Conservation (phyloP, 2,888 invertebrate species). For the Drosophila anomelani region DNA sequence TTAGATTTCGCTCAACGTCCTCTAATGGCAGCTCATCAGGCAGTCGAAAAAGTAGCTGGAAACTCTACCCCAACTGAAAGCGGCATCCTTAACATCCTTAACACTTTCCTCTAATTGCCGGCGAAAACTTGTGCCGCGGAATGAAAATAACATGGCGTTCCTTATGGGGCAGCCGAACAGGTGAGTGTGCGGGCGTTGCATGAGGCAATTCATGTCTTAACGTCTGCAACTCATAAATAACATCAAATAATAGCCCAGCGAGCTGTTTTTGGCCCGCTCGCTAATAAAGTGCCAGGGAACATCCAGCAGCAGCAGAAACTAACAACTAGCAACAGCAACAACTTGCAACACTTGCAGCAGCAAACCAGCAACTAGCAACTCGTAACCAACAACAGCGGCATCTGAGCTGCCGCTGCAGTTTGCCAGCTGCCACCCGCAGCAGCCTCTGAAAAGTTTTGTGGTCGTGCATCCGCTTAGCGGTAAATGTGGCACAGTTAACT, state of each 20-base stretch:
- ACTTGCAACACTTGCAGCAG: conserved; percentile 29
- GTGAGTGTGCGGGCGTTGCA: conserved; percentile 27
- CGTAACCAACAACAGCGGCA: conserved; percentile 12
- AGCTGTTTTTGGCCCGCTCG: conserved; percentile 2
- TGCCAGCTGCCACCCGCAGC: conserved; percentile 42
- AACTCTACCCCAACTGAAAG: conserved; percentile 48
- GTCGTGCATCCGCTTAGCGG: conserved; percentile 49
- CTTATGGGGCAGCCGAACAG: conserved; percentile 45
- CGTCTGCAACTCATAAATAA: conserved; percentile 70
- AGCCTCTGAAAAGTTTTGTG: conserved; percentile 51
- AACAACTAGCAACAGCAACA: conserved; percentile 16
- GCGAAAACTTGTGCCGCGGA: conserved; percentile 36
- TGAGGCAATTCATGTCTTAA: conserved; percentile 50
- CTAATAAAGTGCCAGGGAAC: conserved; percentile 64
- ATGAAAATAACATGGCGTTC: conserved; percentile 59
- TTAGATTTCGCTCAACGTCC: conserved; percentile 48
- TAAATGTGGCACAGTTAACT: conserved; percentile 47
- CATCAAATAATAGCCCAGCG: conserved; percentile 62
- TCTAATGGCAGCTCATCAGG: conserved; percentile 56
- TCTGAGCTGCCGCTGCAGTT: conserved; percentile 19
- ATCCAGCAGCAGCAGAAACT: conserved; percentile 18
- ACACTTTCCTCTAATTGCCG: conserved; percentile 62
- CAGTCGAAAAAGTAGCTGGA: conserved; percentile 14
- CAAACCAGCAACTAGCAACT: conserved; percentile 24
- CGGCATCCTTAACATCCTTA: conserved; percentile 33